Conservation (phyloP, 92 coral and sea anemone genomes). For the Plumapathes pennacea region DNA sequence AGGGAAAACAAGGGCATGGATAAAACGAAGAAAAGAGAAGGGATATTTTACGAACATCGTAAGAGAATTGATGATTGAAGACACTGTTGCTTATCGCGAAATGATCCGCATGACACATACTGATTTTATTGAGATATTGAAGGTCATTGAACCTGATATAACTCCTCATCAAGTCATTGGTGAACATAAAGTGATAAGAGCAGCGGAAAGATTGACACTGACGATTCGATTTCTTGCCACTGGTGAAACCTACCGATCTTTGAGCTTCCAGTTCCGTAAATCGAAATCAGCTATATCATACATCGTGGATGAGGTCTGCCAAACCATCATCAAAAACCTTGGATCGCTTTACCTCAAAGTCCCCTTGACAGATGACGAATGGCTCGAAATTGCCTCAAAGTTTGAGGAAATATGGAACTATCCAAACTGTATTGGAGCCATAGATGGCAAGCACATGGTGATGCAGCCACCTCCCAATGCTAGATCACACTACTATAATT, state of each 20-base stretch:
- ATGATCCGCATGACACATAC: conserved; percentile 27
- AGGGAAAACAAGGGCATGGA: too few species aligned
- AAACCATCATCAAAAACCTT: conserved; percentile 11
- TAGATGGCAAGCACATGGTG: conserved; percentile 50
- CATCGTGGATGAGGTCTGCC: conserved; percentile 24
- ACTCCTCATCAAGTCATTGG: conserved; percentile 3
- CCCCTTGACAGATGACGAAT: conserved; percentile 36
- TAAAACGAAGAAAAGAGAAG: conserved; percentile 22
- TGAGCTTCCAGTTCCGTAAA: conserved; percentile 48
- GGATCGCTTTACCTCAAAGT: conserved; percentile 24
- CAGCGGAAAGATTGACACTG: conserved; percentile 10
- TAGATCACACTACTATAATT: conserved; percentile 44
- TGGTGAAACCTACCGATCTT: conserved; percentile 47
- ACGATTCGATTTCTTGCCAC: conserved; percentile 44
- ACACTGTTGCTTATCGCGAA: conserved; percentile 26
- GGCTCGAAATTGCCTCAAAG: conserved; percentile 26
- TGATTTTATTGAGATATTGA: conserved; percentile 6
- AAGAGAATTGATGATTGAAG: conserved; percentile 23
- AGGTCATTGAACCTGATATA: conserved; percentile 9
- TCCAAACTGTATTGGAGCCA: conserved; percentile 54
- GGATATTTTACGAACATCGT: conserved; percentile 34
- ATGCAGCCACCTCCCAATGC: conserved; percentile 43
- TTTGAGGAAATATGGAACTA: conserved; percentile 46
- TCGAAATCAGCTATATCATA: conserved; percentile 31
- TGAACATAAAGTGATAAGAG: conserved; percentile 15